Base-by-base conservation (phyloP, 2,888 invertebrate genomes). In the Drosophila kanekoi region DNA sequence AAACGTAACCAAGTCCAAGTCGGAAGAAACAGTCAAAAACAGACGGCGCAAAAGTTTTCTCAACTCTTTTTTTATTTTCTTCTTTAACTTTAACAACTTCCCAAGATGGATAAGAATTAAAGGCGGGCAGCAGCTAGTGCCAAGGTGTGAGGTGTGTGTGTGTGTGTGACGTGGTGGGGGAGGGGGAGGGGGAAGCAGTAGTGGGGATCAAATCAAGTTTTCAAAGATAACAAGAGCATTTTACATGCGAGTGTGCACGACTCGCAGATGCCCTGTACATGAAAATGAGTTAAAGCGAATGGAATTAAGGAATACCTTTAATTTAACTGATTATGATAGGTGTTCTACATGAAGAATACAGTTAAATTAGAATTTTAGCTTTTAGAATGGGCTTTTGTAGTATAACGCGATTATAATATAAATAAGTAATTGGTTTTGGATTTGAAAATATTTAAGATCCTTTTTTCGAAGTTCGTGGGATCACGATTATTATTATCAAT, bases 71-170 rank as follows among this genome's bases (percentile, higher is more conserved):
- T 58, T 62, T 41, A 52, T 66, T 59, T 63, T 56, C 37, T 67
- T 56, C 54, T 38, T 38, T 16, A 10, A 80, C 70, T 83, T 74
- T 82, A 86, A 81, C 84, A 84, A 86, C 83, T 86, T 81, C 83
- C 75, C 67, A 72, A 75, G 75, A 67, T 75, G 77, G 75, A 63
- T 85, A 70, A 82, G 82, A 75, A 70, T 49, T 58, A 57, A 51
- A 47, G 37, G 61, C 51, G 38, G 38, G 35, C 13, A 33, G 44
- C 62, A 35, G 43, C n/a, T 18, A 28, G 20, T 20, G 20, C 5
- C 18, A 35, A 38, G 51, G 40, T 53, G 20, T 35, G 9, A 3
- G 23, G 18, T 35, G 9, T 3, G 23, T 1, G 13, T 14, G 16
- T 18, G 20, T 20, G 9, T 2, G 23, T 1, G 13, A 38, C 14